These are phyloP conservation scores for Zenarchopterus dispar DNA, from an alignment of 2,797 vertebrate genomes.

Conservation along the genomic window DNA sequence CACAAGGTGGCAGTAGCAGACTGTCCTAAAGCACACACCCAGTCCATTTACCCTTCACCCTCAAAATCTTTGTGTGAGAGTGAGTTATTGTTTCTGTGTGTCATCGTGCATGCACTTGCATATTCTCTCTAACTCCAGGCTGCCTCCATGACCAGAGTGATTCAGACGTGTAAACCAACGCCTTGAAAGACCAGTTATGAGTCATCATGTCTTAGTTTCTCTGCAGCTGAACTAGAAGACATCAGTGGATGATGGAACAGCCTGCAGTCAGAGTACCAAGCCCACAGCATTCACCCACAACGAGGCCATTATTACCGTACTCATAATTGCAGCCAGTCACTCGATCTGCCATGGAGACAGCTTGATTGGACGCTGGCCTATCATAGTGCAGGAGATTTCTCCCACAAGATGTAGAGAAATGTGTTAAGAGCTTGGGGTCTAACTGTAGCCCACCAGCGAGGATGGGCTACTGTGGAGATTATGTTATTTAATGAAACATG, in stretches of 20 bases:
- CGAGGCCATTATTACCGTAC: constrained; percentile 58
- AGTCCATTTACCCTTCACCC: constrained; percentile 17
- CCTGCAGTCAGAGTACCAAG: constrained; percentile 52
- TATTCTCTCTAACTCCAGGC: constrained; percentile 20
- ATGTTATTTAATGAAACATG: neutral
- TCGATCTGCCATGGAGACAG: constrained; percentile 58
- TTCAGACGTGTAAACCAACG: constrained; percentile 55
- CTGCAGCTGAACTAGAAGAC: constrained; percentile 45
- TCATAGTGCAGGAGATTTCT: constrained; percentile 36
- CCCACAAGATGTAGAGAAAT: constrained; percentile 7
- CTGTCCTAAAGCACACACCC: neutral
- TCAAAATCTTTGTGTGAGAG: constrained; percentile 13
- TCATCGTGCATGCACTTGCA: constrained; percentile 17
- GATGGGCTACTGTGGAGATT: neutral
- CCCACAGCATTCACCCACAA: constrained; percentile 50
- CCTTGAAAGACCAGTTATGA: constrained; percentile 70
- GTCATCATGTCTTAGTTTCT: constrained; percentile 63
- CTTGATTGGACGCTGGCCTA: constrained; percentile 48
- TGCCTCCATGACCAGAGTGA: constrained; percentile 46
- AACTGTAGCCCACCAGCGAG: neutral
- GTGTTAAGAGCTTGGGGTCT: constrained; percentile 10
- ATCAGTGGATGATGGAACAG: constrained; percentile 57
- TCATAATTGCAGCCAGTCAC: constrained; percentile 66
- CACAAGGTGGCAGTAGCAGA: constrained; percentile 79
- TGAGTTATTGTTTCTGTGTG: constrained; percentile 38